Evolutionary conservation across 1,140 invertebrate species (phyloP), one percentile per base, ranked within the genome.

Genomic region (Zaprionus kolodkinae): DNA sequence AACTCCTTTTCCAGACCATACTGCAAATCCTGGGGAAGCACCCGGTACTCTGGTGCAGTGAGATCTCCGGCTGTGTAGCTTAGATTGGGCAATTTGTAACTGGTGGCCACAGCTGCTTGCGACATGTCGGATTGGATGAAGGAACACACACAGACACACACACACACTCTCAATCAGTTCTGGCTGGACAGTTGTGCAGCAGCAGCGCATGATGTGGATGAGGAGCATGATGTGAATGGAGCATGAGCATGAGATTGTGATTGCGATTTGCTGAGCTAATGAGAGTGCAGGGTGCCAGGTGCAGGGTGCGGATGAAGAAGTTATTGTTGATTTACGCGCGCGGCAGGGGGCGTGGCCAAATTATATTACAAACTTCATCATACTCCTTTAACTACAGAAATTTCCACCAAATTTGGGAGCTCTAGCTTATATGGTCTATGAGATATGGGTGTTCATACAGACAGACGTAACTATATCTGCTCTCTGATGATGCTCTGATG

Each of bases 41-140:
- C 92, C 63, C 94, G 93, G 65, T 94, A 91, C 27, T 94, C 90
- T 21, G 93, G 87, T 21, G 94, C 93, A 0, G 94, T 95, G n/a
- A 94, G 79, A 48, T 94, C 93, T 12, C 95, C 95, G 0, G 95
- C 94, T 6, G 94, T 90, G 56, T 95, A 95, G 54, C 76, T 78
- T 35, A 91, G 69, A 65, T 92, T 89, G 59, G 76, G 73, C 55
- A 69, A 52, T 56, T 81, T 72, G 56, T 72, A 77, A 27, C 45
- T 50, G 15, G 40, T 9, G 10, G 17, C 45, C 15, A 50, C 45
- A 50, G 45, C 45, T 50, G 80, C 64, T 84, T 81, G 84, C 67
- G 80, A 89, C 84, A 88, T 88, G 9, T 35, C 15, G 13, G 45
- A 40, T 88, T 68, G 36, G 40, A 48, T 50, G 45, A 1, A 25